Conservation (phyloP, 2,888 invertebrate genomes). For the Willowsia nigromaculata region DNA sequence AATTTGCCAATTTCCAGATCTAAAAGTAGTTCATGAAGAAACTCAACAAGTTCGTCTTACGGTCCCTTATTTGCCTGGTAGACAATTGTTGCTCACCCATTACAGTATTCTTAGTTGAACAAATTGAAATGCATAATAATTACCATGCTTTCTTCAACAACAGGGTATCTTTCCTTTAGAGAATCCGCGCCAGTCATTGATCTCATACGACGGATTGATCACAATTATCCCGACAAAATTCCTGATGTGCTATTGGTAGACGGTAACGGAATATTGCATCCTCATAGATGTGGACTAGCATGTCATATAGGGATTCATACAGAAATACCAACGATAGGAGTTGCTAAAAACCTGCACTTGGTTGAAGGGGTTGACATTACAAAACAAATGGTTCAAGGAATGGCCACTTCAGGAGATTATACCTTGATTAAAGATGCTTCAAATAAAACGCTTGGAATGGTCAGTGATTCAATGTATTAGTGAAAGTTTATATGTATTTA, state of each 20-base stretch:
- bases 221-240: slow-evolving; percentile 79
- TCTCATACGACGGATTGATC: slow-evolving; percentile 78
- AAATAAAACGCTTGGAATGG: slow-evolving; percentile 76
- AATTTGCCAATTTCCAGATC: slow-evolving; percentile 74
- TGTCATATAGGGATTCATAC: slow-evolving; percentile 81
- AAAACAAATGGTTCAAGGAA: slow-evolving; percentile 60
- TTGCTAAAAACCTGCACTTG: slow-evolving; percentile 81
- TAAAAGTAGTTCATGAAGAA: slow-evolving; percentile 73
- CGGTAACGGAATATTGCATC: slow-evolving; percentile 81
- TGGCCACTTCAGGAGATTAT: slow-evolving; percentile 73
- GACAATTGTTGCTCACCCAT: background rate
- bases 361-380: slow-evolving; percentile 79
- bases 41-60: slow-evolving; percentile 77
- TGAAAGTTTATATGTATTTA: background rate
- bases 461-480: slow-evolving; percentile 35
- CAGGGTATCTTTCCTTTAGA: slow-evolving; percentile 81
- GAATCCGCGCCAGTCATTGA: slow-evolving; percentile 80
- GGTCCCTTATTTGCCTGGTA: slow-evolving; percentile 80
- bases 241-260: slow-evolving; percentile 81
- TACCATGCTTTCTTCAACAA: background rate
- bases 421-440: slow-evolving; percentile 59
- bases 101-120: too few relatives aligned
- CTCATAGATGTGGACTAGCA: slow-evolving; percentile 81
- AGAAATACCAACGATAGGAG: slow-evolving; percentile 80
- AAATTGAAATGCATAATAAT: background rate